These are phyloP conservation scores for Andrena bucephala DNA, from an alignment of 2,888 invertebrate species.

Conservation along the genomic window DNA sequence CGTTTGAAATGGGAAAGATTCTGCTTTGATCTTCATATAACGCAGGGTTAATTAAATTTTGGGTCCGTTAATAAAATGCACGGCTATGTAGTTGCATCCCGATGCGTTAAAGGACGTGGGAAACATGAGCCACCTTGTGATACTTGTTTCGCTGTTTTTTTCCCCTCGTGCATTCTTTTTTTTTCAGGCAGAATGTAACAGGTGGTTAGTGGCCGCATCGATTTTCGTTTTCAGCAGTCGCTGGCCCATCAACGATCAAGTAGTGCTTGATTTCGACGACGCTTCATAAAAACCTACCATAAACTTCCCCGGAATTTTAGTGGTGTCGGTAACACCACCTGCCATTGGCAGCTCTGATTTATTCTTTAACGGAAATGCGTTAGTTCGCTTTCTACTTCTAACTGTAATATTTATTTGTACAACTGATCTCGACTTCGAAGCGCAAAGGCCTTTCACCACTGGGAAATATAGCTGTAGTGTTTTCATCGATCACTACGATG, in stretches of 20 bases:
- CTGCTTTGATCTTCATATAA: too few relatives aligned
- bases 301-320: not conserved
- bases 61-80: not conserved
- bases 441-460: not conserved
- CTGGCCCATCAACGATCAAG: slow-evolving; percentile 20
- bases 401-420: not conserved
- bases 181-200: slow-evolving; percentile 58
- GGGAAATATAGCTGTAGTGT: not conserved
- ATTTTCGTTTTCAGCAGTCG: slow-evolving; percentile 52
- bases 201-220: slow-evolving; percentile 58
- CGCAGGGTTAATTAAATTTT: not conserved
- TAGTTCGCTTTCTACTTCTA: not conserved
- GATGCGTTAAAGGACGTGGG: not conserved
- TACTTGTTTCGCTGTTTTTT: slow-evolving; percentile 13
- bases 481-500: not conserved
- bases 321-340: not conserved
- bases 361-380: not conserved
- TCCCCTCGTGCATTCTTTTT: slow-evolving; percentile 16
- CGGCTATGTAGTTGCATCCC: not conserved
- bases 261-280: slow-evolving; percentile 15
- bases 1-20: too few relatives aligned
- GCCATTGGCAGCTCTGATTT: not conserved
- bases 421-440: not conserved
- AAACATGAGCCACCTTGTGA: not conserved
- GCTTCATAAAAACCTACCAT: not conserved